A percentile compares a stretch with the other conserved stretches of the same genome.
phyloP scores from a whole-genome alignment of 1,140 invertebrate species.

The Cydia pomonella region DNA sequence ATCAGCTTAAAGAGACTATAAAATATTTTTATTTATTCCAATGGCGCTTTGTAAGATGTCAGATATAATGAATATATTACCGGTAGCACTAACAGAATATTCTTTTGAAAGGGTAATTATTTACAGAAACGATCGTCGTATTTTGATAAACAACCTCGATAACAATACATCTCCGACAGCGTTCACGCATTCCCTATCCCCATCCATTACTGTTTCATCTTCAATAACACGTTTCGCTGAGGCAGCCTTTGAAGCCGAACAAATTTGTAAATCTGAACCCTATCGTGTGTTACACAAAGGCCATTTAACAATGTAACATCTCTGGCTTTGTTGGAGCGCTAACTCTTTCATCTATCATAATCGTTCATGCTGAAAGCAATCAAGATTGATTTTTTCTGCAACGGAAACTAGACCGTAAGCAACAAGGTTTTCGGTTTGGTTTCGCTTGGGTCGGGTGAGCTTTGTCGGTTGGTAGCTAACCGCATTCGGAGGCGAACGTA shows the following conservation, averaged over 20 bases:
- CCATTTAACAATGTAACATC: constrained; percentile 43
- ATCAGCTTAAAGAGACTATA: constrained; percentile 52
- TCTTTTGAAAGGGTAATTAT: constrained; percentile 78
- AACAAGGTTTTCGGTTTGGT: constrained; percentile 42
- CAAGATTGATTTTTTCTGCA: constrained; percentile 72
- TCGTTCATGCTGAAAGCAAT: constrained; percentile 81
- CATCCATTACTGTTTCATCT: constrained; percentile 80
- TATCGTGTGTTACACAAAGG: constrained; percentile 49
- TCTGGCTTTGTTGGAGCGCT: constrained; percentile 71
- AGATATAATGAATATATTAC: constrained; percentile 78
- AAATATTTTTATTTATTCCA: constrained; percentile 74
- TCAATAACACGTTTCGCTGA: constrained; percentile 76
- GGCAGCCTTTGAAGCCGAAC: constrained; percentile 48
- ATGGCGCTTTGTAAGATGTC: constrained; percentile 74
- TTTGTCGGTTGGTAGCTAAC: constrained; percentile 76
- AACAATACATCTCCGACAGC: constrained; percentile 77
- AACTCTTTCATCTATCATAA: constrained; percentile 81
- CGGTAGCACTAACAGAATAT: constrained; percentile 66
- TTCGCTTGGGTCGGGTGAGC: constrained; percentile 41
- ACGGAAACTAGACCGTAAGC: constrained; percentile 45
- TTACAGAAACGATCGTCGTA: constrained; percentile 72
- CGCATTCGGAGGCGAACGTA: constrained; percentile 70
- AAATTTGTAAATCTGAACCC: constrained; percentile 45
- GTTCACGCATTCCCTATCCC: constrained; percentile 78
- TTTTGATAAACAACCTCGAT: constrained; percentile 76